Conservation (phyloP, 2,113 vertebrate genomes). For the Pontoporia blainvillei region DNA sequence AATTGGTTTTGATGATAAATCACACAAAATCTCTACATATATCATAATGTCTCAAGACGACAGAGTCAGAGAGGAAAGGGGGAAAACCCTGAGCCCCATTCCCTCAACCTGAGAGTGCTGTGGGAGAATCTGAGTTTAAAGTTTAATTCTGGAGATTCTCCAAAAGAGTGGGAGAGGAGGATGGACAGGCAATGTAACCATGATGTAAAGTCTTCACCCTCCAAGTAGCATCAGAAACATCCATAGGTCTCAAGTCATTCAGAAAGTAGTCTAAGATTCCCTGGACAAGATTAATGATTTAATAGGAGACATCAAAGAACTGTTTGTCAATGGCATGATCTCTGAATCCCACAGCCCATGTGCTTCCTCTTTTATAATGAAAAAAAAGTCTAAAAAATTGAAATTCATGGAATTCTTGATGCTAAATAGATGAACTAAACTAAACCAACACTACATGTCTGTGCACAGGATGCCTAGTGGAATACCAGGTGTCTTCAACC, state of each 20-base stretch:
- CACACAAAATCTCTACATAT: neutral
- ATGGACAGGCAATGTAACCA: neutral
- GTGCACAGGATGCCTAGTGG: neutral
- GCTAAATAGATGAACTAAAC: neutral
- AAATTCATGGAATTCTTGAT: neutral
- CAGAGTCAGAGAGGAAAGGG: neutral
- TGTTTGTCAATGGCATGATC: neutral
- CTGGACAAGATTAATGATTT: neutral
- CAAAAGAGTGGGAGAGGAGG: neutral
- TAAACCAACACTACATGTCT: neutral
- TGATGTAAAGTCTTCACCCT: neutral
- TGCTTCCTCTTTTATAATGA: neutral
- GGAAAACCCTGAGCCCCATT: neutral
- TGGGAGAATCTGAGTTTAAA: neutral
- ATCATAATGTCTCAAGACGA: neutral
- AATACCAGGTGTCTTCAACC: neutral
- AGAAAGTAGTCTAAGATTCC: neutral
- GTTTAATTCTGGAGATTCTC: neutral
- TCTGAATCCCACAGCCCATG: neutral
- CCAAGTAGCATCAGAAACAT: neutral
- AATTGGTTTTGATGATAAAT: neutral
- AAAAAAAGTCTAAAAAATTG: neutral
- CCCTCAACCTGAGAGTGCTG: neutral
- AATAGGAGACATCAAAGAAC: neutral
- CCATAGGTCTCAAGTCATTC: neutral